Conservation (phyloP, 2,113 vertebrate species). For the Rhynchomys soricoides region DNA sequence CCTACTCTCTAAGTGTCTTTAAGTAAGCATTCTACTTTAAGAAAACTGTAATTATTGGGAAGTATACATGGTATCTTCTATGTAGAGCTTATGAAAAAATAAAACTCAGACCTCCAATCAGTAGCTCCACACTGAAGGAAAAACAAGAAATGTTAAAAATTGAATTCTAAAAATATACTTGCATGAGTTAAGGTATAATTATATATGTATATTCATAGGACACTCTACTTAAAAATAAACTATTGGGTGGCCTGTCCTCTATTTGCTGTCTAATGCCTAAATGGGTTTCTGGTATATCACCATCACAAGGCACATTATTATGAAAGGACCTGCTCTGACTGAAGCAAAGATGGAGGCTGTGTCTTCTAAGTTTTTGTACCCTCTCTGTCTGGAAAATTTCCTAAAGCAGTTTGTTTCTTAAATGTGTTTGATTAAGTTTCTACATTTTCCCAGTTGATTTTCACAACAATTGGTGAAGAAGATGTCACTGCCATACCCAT, state of each 20-base stretch:
- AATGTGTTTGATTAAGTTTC: background rate
- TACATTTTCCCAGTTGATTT: slow-evolving; percentile 24
- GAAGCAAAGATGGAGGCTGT: background rate
- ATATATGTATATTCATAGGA: background rate
- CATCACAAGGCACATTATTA: background rate
- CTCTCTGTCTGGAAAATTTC: background rate
- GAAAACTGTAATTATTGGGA: slow-evolving; percentile 21
- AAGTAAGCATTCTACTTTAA: slow-evolving; percentile 23
- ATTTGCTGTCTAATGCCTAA: background rate
- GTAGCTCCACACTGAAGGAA: background rate
- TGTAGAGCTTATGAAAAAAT: slow-evolving; percentile 23
- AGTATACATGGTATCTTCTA: background rate
- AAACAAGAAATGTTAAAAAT: background rate
- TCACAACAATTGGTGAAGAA: background rate
- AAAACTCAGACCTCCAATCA: background rate
- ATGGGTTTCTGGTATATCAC: background rate
- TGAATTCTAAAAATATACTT: background rate
- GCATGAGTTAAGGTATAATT: background rate
- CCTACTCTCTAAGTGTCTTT: slow-evolving; percentile 20
- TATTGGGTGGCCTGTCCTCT: background rate
- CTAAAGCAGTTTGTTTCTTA: background rate
- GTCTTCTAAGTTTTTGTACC: background rate
- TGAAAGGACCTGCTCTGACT: background rate
- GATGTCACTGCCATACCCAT: background rate
- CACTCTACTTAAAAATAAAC: background rate